Evolutionary conservation across 2,888 invertebrate genomes (phyloP), one percentile per base, ranked within the genome.

Genomic region (Athrips mouffetella): DNA sequence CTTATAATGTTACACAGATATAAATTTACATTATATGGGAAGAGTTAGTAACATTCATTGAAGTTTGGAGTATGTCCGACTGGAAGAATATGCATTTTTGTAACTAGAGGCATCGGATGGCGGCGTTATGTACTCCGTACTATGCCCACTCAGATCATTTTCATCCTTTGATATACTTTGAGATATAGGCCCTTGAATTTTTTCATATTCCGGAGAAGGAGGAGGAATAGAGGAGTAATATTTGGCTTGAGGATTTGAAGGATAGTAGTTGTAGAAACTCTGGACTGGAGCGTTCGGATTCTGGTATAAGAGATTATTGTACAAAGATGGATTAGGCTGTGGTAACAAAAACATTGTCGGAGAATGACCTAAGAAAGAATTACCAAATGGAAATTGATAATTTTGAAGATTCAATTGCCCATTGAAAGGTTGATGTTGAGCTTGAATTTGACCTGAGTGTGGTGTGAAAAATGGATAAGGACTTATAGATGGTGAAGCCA

Each of bases 181-280:
- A 0, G 73, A 54, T 2, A 70, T 48, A 2, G 79, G 63, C 7
- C 64, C 63, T 53, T 74, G 78, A 5, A 68, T 48, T 57, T 81
- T 85, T 2, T 84, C 84, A 51, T 81, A 84, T 35, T 85, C 89
- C 13, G 64, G 54, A 1, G 73, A 62, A 2, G 69, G 64, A 20
- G 72, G 64, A 1, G 73, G 58, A 1, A 67, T 59, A 47, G 80
- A 80, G 1, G 76, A 60, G 18, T 76, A 75, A 47, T 82, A 81
- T 51, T 83, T 85, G 0, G 72, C 67, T 61, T 86, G 89, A 5
- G 79, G 60, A 52, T 70, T 78, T 2, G 74, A 60, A 16, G 84
- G 83, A 52, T 83, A 80, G 47, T 86, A 88, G 47, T 81, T 84
- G 49, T 80, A 83, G 16, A 85, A 68, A 37, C 70, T 77, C 54